Conservation (phyloP, 2,113 vertebrate genomes). For the Neoarius graeffei region DNA sequence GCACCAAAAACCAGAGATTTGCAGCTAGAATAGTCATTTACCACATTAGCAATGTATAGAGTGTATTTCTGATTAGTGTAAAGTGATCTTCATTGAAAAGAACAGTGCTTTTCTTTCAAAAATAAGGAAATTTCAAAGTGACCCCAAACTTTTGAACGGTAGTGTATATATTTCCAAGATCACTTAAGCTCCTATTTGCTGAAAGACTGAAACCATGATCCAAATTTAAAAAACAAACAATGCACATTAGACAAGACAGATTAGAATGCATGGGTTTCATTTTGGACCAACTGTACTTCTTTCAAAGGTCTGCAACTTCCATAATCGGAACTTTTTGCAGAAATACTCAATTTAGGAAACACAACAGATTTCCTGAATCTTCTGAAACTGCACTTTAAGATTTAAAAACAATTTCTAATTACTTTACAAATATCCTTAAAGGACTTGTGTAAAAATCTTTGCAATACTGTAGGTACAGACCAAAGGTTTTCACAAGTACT, state of each 20-base stretch:
- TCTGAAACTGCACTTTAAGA: not conserved
- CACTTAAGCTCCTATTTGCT: not conserved
- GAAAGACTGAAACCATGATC: not conserved
- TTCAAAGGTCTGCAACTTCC: not conserved
- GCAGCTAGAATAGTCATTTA: no score
- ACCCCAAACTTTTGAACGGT: no score
- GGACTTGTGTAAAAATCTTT: not conserved
- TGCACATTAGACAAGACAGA: not conserved
- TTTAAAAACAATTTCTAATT: not conserved
- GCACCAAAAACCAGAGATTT: no score
- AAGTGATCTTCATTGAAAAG: no score
- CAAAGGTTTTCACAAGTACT: no score
- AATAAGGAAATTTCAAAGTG: no score
- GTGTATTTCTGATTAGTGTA: no score
- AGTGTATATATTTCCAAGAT: not conserved
- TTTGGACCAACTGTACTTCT: not conserved
- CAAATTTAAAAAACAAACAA: not conserved
- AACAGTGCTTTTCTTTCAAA: no score
- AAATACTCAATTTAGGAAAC: not conserved
- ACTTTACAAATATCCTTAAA: not conserved
- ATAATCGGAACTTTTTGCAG: not conserved
- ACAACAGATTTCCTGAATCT: not conserved
- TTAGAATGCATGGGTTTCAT: not conserved
- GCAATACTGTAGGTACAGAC: not conserved
- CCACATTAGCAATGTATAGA: no score